Evolutionary conservation across 2,113 vertebrate genomes (phyloP).

Genomic region (Pachyramphus minor): DNA sequence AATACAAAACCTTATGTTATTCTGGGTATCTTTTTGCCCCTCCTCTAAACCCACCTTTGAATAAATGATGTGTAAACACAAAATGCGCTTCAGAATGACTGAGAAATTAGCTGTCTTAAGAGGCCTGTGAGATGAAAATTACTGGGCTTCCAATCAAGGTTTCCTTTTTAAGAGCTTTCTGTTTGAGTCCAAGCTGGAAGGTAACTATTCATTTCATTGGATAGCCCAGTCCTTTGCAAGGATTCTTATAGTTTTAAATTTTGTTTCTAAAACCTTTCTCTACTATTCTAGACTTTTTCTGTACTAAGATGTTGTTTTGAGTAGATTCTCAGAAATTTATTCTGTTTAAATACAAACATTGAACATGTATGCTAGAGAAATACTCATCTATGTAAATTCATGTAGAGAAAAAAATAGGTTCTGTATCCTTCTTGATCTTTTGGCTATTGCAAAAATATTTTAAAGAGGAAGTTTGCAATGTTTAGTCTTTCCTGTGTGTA

Average conservation of each 20-base stretch:
- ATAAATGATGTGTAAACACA: not conserved
- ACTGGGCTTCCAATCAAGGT: not conserved
- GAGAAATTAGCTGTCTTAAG: not conserved
- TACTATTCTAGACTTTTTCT: not conserved
- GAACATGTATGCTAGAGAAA: not conserved
- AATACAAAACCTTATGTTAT: not conserved
- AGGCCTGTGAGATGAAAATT: not conserved
- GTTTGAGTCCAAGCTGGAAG: not conserved
- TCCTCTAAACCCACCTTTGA: not conserved
- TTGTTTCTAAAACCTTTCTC: not conserved
- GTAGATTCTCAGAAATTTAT: not conserved
- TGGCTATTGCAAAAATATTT: not conserved
- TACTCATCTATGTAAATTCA: not conserved
- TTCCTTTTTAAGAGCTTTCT: not conserved
- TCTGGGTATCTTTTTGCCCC: not conserved
- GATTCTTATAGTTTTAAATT: not conserved
- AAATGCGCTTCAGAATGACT: not conserved
- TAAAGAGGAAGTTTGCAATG: not conserved
- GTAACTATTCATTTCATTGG: not conserved
- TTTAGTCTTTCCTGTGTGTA: not conserved
- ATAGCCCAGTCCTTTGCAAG: not conserved
- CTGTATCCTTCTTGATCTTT: not conserved
- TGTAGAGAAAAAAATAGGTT: not conserved
- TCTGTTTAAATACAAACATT: not conserved
- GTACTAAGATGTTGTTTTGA: not conserved